These are phyloP conservation scores for Diorhabda sublineata DNA, from an alignment of 1,140 invertebrate genomes.

Conservation along the genomic window DNA sequence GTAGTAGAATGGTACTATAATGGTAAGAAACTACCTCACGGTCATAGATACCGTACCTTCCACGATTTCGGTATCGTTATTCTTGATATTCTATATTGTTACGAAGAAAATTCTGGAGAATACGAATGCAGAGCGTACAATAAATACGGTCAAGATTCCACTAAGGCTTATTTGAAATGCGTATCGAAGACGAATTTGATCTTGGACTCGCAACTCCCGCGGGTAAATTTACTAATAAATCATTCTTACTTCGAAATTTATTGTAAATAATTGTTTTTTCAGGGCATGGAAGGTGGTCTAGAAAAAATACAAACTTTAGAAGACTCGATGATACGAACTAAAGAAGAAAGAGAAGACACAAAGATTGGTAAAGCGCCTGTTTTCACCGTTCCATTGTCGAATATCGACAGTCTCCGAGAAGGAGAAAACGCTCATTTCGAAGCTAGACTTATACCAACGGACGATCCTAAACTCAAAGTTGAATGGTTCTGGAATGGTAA, in stretches of 20 bases:
- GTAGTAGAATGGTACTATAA: slow-evolving; percentile 95
- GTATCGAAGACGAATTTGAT: slow-evolving; percentile 88
- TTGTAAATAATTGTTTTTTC: slow-evolving; percentile 36
- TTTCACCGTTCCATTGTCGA: slow-evolving; percentile 85
- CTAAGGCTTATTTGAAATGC: slow-evolving; percentile 81
- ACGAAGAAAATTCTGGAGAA: slow-evolving; percentile 92
- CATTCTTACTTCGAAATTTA: background rate
- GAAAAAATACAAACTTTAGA: slow-evolving; percentile 91
- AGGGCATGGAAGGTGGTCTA: slow-evolving; percentile 88
- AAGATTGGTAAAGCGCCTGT: slow-evolving; percentile 77
- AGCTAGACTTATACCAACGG: slow-evolving; percentile 84
- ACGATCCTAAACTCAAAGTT: slow-evolving; percentile 91
- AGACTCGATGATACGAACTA: slow-evolving; percentile 72
- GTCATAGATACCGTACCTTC: slow-evolving; percentile 92
- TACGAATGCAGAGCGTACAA: slow-evolving; percentile 91
- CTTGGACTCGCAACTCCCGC: slow-evolving; percentile 89
- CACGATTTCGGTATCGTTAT: slow-evolving; percentile 97
- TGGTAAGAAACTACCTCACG: slow-evolving; percentile 85
- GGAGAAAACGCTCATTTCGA: slow-evolving; percentile 94
- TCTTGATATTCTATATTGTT: slow-evolving; percentile 93
- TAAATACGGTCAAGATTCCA: slow-evolving; percentile 84
- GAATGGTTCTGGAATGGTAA: slow-evolving; percentile 96
- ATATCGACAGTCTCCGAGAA: slow-evolving; percentile 79
- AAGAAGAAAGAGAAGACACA: slow-evolving; percentile 66
- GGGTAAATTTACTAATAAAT: slow-evolving; percentile 50